Evolutionary conservation across 2,797 vertebrate genomes (phyloP).

Genomic region (Mus spretus): DNA sequence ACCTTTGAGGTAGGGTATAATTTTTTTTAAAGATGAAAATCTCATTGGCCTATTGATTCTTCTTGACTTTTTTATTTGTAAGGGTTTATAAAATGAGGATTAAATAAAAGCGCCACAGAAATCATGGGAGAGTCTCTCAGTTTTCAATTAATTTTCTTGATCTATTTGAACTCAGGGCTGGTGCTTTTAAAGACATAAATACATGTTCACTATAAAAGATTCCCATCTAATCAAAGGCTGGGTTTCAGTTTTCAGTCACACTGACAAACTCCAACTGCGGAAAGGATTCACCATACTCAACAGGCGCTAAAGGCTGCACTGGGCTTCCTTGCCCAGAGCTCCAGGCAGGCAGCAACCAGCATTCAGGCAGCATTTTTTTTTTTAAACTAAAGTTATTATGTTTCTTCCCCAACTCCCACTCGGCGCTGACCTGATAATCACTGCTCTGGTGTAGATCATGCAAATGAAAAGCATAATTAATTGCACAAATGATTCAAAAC

Average conservation of each 20-base stretch:
- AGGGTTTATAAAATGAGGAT: constrained; percentile 75
- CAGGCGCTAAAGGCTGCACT: constrained; percentile 74
- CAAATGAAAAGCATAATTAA: constrained; percentile 88
- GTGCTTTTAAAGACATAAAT: constrained; percentile 77
- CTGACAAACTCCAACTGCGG: constrained; percentile 78
- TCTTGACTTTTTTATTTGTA: constrained; percentile 75
- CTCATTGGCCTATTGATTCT: constrained; percentile 70
- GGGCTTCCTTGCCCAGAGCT: constrained; percentile 1
- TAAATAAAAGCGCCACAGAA: constrained; percentile 78
- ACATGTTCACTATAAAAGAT: constrained; percentile 83
- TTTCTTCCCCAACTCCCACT: constrained; percentile 84
- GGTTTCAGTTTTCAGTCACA: constrained; percentile 83
- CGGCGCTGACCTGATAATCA: constrained; percentile 87
- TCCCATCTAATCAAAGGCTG: constrained; percentile 85
- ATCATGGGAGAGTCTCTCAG: constrained; percentile 76
- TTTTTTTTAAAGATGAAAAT: constrained; percentile 64
- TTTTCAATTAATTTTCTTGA: constrained; percentile 86
- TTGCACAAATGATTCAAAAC: constrained; percentile 78
- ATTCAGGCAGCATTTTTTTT: constrained; percentile 78
- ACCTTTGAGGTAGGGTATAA: constrained; percentile 63
- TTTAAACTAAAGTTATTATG: constrained; percentile 85
- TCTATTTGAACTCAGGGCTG: constrained; percentile 80
- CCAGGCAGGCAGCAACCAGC: constrained; percentile 63
- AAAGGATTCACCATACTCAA: constrained; percentile 83
- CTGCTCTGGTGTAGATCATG: constrained; percentile 84